phyloP scores from a whole-genome alignment of 2,888 invertebrate genomes.

The Drosophila macrothrix region DNA sequence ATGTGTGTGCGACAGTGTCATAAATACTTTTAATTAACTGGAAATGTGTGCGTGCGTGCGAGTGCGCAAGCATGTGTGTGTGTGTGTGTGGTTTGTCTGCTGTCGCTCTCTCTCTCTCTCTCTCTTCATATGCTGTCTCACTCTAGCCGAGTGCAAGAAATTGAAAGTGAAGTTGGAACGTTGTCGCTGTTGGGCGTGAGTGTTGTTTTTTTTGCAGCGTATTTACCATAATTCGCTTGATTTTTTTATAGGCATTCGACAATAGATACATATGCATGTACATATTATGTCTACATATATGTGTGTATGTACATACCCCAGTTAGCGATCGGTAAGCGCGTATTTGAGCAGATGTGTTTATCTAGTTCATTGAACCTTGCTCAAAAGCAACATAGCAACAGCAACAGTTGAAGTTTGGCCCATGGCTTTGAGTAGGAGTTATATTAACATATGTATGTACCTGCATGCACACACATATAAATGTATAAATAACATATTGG shows the following conservation, averaged over 20 bases:
- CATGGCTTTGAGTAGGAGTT: conserved; percentile 2
- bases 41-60: conserved; percentile 50
- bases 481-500: background rate
- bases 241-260: conserved; percentile 51
- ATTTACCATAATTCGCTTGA: conserved; percentile 74
- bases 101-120: conserved; percentile 23
- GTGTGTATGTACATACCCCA: conserved; percentile 35
- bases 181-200: conserved; percentile 58
- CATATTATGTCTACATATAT: background rate
- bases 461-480: background rate
- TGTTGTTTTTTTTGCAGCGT: conserved; percentile 37
- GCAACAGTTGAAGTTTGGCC: conserved; percentile 25
- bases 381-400: conserved; percentile 16
- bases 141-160: conserved; percentile 42
- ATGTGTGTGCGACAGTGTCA: conserved; percentile 47
- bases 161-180: conserved; percentile 52
- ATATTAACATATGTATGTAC: background rate
- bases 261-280: conserved; percentile 33
- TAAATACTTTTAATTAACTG: conserved; percentile 71
- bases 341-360: conserved; percentile 69
- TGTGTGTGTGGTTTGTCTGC: conserved; percentile 21
- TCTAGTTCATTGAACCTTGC: conserved; percentile 61
- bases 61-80: conserved; percentile 17
- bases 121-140: conserved; percentile 31
- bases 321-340: conserved; percentile 48